Base-by-base conservation (phyloP, 2,888 invertebrate genomes). In the Eugnorisma glareosa region DNA sequence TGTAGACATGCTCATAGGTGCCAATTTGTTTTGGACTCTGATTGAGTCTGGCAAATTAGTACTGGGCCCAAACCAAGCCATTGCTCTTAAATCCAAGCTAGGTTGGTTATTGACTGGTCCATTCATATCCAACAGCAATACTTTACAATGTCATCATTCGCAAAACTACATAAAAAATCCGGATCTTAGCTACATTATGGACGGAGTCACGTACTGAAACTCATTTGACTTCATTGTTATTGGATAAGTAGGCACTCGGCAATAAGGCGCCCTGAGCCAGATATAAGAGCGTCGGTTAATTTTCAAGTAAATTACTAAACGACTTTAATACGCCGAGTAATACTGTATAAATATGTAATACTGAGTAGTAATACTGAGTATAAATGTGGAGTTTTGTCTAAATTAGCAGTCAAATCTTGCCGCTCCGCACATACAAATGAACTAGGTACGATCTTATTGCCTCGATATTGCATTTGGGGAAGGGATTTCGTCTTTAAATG, bases 191-290 rank as follows among this genome's bases (percentile, higher is more conserved):
- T 61, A 70, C 84, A 79, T 83, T 81, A 79, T 63, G 1, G 13
- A n/a, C 66, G 45, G 15, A 83, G 79, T 86, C 87, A 87, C 89
- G 89, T 81, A 80, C 61, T 57, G 64, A 73, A 83, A 84, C 86
- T 89, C 82, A 85, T 89, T 89, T 77, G 73, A 81, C 79, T 89
- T 87, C 89, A 89, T 85, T 86, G 84, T 89, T 89, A 89, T 88
- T 87, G 79, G 86, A 79, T 83, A 88, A 85, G 85, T 79, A 79
- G 79, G 75, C 68, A 74, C 71, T 82, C 81, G 57, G 75, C 86
- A 79, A 89, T 87, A 87, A 76, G 79, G 84, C 74, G 72, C 76
- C 79, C 71, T 75, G 45, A 85, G 75, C 80, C 75, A 84, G 79
- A 84, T 86, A 86, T 86, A 88, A 87, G 88, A 71, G 66, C 76